These are phyloP conservation scores for Ursus arctos DNA, from an alignment of 2,113 vertebrate genomes.

Conservation along the genomic window DNA sequence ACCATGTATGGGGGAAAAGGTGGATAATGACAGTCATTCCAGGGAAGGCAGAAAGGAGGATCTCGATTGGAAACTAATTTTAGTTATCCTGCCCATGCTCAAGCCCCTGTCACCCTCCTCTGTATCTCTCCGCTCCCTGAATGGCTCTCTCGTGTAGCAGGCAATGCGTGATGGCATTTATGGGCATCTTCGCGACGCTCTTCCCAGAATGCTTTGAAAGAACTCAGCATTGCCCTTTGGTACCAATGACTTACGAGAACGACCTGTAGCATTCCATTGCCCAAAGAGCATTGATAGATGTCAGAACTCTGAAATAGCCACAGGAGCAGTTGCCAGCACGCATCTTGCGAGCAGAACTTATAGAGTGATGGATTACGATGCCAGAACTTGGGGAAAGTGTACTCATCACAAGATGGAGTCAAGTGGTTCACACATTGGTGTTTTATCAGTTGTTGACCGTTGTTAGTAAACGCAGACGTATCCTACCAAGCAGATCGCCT, in stretches of 20 bases:
- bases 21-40: conserved; percentile 57
- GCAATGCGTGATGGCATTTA: conserved; percentile 67
- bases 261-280: conserved; percentile 57
- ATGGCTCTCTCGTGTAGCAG: conserved; percentile 8
- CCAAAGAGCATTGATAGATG: conserved; percentile 42
- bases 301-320: conserved; percentile 69
- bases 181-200: conserved; percentile 55
- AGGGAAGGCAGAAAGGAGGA: conserved; percentile 73
- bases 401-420: conserved; percentile 64
- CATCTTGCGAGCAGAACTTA: conserved; percentile 54
- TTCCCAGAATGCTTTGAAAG: conserved; percentile 74
- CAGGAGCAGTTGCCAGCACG: conserved; percentile 27
- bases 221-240: conserved; percentile 64
- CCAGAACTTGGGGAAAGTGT: conserved; percentile 54
- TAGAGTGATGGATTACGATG: conserved; percentile 1
- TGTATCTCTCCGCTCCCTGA: conserved; percentile 72
- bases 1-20: conserved; percentile 80
- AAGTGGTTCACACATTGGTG: conserved; percentile 64
- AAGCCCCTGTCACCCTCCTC: conserved; percentile 62
- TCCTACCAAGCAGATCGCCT: conserved; percentile 13
- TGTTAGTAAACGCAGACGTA: conserved; percentile 60
- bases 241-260: conserved; percentile 61
- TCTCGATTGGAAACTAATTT: conserved; percentile 82
- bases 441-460: conserved; percentile 67
- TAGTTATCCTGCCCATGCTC: conserved; percentile 71